Percentiles rank a stretch among this genome's conserved stretches.
Evolutionary conservation across 2,113 vertebrate genomes (phyloP).

Genomic region (Lagopus muta): DNA sequence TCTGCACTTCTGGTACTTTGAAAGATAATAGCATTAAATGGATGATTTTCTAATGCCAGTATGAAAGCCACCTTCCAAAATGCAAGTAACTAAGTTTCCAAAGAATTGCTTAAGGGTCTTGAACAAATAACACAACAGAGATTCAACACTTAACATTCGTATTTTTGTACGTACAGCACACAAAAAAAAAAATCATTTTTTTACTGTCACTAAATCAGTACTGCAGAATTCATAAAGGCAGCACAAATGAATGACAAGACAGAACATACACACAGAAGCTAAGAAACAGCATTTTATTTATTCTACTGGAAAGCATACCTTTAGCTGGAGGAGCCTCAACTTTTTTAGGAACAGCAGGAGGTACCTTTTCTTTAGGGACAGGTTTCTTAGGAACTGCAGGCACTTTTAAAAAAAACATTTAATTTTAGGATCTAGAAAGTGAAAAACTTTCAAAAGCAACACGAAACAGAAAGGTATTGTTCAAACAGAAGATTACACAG

Average conservation of each 20-base stretch:
- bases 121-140: neutral
- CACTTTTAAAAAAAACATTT: slow-evolving; percentile 68
- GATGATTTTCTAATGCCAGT: neutral
- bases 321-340: slow-evolving; percentile 74
- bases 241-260: neutral
- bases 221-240: neutral
- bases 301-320: slow-evolving; percentile 72
- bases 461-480: neutral
- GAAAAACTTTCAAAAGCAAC: neutral
- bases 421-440: slow-evolving; percentile 37
- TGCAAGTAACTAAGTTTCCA: neutral
- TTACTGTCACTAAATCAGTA: neutral
- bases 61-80: neutral
- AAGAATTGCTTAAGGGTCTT: slow-evolving; percentile 21
- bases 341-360: slow-evolving; percentile 76
- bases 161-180: neutral
- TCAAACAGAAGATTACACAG: neutral
- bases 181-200: neutral
- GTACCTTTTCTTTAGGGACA: slow-evolving; percentile 76
- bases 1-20: slow-evolving; percentile 78
- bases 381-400: slow-evolving; percentile 76
- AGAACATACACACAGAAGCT: neutral
- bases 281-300: neutral
- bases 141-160: neutral
- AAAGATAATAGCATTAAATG: slow-evolving; percentile 62